Evolutionary conservation across 2,888 invertebrate genomes (phyloP).

Genomic region (Melanotus villosus): DNA sequence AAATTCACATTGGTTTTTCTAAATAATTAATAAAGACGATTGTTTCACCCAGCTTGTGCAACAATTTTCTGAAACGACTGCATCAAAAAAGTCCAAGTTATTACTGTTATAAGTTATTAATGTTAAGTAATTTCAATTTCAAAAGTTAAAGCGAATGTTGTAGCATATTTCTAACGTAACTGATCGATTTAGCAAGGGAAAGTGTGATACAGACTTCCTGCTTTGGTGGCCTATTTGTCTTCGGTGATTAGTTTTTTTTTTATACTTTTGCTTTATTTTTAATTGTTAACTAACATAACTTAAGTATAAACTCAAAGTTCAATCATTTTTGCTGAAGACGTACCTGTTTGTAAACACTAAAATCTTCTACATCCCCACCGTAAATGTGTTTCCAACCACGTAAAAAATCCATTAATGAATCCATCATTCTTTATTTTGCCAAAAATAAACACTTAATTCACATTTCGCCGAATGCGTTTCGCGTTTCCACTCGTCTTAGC

Average conservation of each 20-base stretch:
- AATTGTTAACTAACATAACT: no score
- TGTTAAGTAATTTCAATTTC: constrained; percentile 21
- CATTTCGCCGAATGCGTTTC: neutral
- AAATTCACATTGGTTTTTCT: no score
- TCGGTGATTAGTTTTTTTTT: constrained; percentile 34
- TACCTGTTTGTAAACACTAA: neutral
- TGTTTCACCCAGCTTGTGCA: no score
- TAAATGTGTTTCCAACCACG: neutral
- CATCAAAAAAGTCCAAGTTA: no score
- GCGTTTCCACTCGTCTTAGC: neutral
- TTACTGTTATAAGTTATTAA: neutral
- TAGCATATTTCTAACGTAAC: constrained; percentile 53
- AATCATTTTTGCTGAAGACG: no score
- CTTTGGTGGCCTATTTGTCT: constrained; percentile 56
- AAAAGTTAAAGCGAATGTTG: constrained; percentile 52
- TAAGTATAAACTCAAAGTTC: no score
- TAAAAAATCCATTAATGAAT: neutral
- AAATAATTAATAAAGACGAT: no score
- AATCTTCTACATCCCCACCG: neutral
- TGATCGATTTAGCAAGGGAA: constrained; percentile 59
- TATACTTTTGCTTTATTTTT: neutral
- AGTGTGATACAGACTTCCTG: constrained; percentile 59
- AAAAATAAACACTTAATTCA: neutral
- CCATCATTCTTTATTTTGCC: constrained; percentile 1
- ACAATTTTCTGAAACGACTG: neutral